A percentile compares a stretch with the other conserved stretches of the same genome.
These are phyloP conservation scores for Drosophila demipolita DNA, from an alignment of 2,888 invertebrate genomes.

Conservation along the genomic window DNA sequence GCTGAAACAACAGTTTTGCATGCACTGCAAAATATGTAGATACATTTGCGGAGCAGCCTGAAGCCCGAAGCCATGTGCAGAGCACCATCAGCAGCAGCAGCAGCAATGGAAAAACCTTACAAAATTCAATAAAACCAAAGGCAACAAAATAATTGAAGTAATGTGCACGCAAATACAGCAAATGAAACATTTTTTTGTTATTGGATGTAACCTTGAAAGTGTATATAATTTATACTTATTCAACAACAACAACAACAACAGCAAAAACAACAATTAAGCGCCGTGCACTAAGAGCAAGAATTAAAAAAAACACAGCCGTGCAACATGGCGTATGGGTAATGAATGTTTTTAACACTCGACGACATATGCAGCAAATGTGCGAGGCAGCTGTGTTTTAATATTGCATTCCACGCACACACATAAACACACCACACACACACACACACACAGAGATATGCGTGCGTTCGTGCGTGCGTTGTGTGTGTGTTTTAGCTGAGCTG, in stretches of 20 bases:
- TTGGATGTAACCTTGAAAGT: conserved; percentile 74
- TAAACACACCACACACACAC: conserved; percentile 4
- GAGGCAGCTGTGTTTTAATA: conserved; percentile 48
- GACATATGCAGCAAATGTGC: conserved; percentile 66
- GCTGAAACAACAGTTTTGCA: conserved; percentile 29
- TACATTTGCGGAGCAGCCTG: conserved; percentile 46
- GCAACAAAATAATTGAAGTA: conserved; percentile 11
- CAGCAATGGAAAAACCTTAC: conserved; percentile 21
- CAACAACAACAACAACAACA: conserved; percentile 1
- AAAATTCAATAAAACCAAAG: conserved; percentile 16
- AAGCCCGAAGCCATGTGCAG: conserved; percentile 61
- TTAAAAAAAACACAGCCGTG: conserved; percentile 46
- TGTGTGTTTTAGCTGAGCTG: conserved; percentile 14
- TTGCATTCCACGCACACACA: conserved; percentile 33
- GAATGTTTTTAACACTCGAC: conserved; percentile 46
- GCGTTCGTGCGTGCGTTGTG: conserved; percentile 23
- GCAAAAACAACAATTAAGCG: conserved; percentile 13
- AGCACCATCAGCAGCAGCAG: conserved; percentile 20
- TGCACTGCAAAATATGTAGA: conserved; percentile 36
- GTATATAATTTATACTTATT: conserved; percentile 15
- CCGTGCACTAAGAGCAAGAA: conserved; percentile 51
- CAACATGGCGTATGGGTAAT: conserved; percentile 70
- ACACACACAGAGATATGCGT: conserved; percentile 8
- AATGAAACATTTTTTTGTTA: conserved; percentile 48
- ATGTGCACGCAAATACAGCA: conserved; percentile 35